Conservation (phyloP, 2,113 vertebrate genomes). For the Otis tarda region DNA sequence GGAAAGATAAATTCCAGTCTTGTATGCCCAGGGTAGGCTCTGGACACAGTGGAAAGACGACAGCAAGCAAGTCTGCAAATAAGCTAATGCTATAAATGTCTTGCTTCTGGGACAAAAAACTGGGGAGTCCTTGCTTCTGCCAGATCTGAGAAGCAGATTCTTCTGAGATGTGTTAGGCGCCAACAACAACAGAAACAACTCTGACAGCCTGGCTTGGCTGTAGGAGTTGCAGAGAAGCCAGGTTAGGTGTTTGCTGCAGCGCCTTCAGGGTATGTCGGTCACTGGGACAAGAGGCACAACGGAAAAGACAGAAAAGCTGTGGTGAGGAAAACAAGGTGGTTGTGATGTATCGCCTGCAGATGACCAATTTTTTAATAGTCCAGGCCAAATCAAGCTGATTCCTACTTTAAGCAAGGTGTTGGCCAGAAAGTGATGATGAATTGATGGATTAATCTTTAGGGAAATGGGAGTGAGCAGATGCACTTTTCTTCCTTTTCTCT, state of each 20-base stretch:
- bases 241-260: background rate
- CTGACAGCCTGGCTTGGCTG: background rate
- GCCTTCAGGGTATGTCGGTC: background rate
- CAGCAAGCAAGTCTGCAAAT: background rate
- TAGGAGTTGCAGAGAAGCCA: background rate
- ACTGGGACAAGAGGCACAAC: background rate
- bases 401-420: background rate
- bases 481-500: background rate
- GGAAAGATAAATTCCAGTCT: background rate
- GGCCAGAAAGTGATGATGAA: background rate
- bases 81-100: background rate
- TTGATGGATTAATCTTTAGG: background rate
- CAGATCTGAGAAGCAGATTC: background rate
- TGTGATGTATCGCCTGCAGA: background rate
- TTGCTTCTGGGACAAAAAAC: background rate
- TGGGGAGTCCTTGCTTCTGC: background rate
- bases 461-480: background rate
- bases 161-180: background rate
- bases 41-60: background rate
- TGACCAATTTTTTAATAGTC: background rate
- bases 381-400: background rate
- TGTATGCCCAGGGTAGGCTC: background rate
- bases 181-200: background rate
- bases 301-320: background rate
- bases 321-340: background rate